phyloP scores from a whole-genome alignment of 2,888 invertebrate genomes.

The Entomobrya proxima region DNA sequence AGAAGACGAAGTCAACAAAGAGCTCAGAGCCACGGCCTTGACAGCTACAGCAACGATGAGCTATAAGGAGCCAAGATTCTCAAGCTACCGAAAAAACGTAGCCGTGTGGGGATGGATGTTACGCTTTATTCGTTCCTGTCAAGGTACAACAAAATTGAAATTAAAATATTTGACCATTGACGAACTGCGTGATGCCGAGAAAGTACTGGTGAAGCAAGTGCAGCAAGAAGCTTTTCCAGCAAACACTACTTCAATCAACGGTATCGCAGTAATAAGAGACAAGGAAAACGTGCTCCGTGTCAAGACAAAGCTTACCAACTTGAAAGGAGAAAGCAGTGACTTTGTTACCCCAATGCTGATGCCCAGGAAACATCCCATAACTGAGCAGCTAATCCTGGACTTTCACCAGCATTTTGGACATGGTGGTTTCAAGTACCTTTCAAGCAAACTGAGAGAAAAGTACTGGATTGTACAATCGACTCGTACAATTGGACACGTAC shows the following conservation, averaged over 20 bases:
- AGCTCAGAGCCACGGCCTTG: too few relatives aligned
- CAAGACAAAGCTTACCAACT: too few relatives aligned
- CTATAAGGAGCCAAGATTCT: neutral
- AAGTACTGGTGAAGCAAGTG: too few relatives aligned
- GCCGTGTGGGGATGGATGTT: neutral
- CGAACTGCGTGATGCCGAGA: too few relatives aligned
- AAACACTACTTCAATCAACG: too few relatives aligned
- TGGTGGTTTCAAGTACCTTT: neutral
- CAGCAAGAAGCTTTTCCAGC: too few relatives aligned
- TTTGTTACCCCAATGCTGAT: neutral
- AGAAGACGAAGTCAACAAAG: conserved; percentile 36
- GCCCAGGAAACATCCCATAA: neutral
- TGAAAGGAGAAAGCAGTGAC: too few relatives aligned
- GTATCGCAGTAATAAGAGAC: too few relatives aligned
- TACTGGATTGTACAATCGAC: neutral
- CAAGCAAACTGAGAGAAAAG: neutral
- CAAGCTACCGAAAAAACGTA: neutral
- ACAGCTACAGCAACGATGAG: neutral
- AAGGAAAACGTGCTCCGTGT: too few relatives aligned
- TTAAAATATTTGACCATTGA: too few relatives aligned
- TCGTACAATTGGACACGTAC: neutral
- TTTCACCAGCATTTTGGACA: neutral
- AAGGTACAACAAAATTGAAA: too few relatives aligned
- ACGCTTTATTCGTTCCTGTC: too few relatives aligned
- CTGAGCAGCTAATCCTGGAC: neutral